A percentile compares a stretch with the other conserved stretches of the same genome.
Conservation (phyloP, 2,888 invertebrate genomes). For the Pristionchus mayeri region DNA sequence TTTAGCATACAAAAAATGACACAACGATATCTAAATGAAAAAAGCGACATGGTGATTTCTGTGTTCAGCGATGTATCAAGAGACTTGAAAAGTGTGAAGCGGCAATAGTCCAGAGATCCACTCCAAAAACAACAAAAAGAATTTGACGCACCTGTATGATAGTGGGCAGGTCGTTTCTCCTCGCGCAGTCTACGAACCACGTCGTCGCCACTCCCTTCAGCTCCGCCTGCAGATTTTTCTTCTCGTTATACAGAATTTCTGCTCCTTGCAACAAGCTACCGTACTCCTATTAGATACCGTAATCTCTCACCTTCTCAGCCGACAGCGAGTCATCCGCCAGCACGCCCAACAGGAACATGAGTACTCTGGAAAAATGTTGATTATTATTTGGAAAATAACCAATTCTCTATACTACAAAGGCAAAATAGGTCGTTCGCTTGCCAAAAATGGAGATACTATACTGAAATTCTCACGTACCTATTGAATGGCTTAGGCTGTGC, state of each 20-base stretch:
- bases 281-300: too few species aligned
- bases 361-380: conserved; percentile 61
- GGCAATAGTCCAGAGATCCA: neutral
- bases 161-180: conserved; percentile 86
- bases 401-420: neutral
- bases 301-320: conserved; percentile 53
- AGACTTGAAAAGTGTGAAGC: too few species aligned
- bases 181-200: conserved; percentile 84
- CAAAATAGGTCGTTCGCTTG: too few species aligned
- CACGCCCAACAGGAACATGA: conserved; percentile 73
- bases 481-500: conserved; percentile 40
- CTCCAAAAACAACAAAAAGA: neutral
- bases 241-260: too few species aligned
- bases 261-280: too few species aligned
- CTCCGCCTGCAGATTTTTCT: conserved; percentile 54
- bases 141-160: conserved; percentile 86
- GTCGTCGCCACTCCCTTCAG: conserved; percentile 81
- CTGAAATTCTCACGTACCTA: too few species aligned
- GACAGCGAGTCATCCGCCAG: conserved; percentile 71
- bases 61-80: too few species aligned
- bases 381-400: too few species aligned
- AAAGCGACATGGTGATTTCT: too few species aligned
- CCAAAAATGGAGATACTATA: too few species aligned
- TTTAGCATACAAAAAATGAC: neutral
- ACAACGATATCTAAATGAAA: too few species aligned